Percentiles rank a stretch among this genome's conserved stretches.
These are phyloP conservation scores for Leptocoma aspasia DNA, from an alignment of 2,113 vertebrate genomes.

Conservation along the genomic window DNA sequence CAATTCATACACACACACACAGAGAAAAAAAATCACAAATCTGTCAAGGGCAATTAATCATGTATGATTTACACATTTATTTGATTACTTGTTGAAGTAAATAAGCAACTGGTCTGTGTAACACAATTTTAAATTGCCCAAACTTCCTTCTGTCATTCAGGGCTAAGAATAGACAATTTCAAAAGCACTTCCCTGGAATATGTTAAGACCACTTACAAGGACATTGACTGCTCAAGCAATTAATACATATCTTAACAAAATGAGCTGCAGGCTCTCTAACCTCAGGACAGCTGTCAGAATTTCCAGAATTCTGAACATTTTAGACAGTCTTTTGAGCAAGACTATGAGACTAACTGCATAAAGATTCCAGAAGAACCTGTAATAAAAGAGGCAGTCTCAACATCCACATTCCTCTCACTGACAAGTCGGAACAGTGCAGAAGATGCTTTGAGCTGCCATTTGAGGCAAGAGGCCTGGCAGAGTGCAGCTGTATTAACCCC, in stretches of 20 bases:
- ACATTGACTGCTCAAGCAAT: background rate
- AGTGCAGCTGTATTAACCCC: background rate
- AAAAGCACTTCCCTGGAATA: constrained; percentile 25
- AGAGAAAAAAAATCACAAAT: background rate
- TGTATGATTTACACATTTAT: constrained; percentile 33
- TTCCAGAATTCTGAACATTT: background rate
- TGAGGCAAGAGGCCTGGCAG: background rate
- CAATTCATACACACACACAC: background rate
- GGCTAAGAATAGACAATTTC: constrained; percentile 39
- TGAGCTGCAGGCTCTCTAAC: background rate
- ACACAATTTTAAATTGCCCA: constrained; percentile 36
- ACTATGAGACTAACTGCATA: background rate
- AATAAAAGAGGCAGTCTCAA: constrained; percentile 3
- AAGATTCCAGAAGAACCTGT: constrained; percentile 17
- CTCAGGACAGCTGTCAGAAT: background rate
- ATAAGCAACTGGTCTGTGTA: constrained; percentile 46
- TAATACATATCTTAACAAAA: constrained; percentile 37
- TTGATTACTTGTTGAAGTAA: constrained; percentile 58
- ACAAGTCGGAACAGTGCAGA: constrained; percentile 33
- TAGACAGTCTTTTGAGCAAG: background rate
- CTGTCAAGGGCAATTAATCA: constrained; percentile 47
- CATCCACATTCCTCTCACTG: constrained; percentile 10
- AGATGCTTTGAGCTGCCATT: background rate
- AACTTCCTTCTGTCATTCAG: constrained; percentile 54
- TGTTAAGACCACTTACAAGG: constrained; percentile 2